These are phyloP conservation scores for Arnoldichthys spilopterus DNA, from an alignment of 2,797 vertebrate species.

Conservation along the genomic window DNA sequence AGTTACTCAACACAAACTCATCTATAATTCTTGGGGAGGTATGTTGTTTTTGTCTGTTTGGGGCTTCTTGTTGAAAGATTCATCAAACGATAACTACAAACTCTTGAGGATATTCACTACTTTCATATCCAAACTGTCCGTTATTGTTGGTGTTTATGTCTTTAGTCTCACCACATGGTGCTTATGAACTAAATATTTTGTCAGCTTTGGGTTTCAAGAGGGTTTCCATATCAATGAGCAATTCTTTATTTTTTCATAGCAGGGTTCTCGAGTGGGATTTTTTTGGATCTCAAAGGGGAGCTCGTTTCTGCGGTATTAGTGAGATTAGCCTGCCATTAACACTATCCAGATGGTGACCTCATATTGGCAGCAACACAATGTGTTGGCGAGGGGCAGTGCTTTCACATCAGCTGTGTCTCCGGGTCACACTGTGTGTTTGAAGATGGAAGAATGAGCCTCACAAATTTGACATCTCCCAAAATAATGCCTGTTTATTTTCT, in stretches of 20 bases:
- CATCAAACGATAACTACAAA: background rate
- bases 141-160: constrained; percentile 21
- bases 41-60: constrained; percentile 12
- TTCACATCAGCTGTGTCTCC: constrained; percentile 27
- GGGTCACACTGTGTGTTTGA: constrained; percentile 33
- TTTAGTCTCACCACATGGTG: constrained; percentile 17
- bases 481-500: constrained; percentile 41
- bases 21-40: background rate
- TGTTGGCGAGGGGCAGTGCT: background rate
- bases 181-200: constrained; percentile 26
- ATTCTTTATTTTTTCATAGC: constrained; percentile 32
- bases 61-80: constrained; percentile 15
- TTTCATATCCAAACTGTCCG: background rate
- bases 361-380: constrained; percentile 28
- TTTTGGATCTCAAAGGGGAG: constrained; percentile 25
- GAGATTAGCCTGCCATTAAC: constrained; percentile 59
- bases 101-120: no score
- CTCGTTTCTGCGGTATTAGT: constrained; percentile 51
- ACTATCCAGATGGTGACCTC: constrained; percentile 50
- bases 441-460: constrained; percentile 21
- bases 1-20: background rate
- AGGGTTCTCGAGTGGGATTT: constrained; percentile 12
- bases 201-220: constrained; percentile 26
- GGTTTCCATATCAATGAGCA: constrained; percentile 8
- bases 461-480: constrained; percentile 31